Base-by-base conservation (phyloP, 2,797 vertebrate genomes). In the Notolabrus celidotus region DNA sequence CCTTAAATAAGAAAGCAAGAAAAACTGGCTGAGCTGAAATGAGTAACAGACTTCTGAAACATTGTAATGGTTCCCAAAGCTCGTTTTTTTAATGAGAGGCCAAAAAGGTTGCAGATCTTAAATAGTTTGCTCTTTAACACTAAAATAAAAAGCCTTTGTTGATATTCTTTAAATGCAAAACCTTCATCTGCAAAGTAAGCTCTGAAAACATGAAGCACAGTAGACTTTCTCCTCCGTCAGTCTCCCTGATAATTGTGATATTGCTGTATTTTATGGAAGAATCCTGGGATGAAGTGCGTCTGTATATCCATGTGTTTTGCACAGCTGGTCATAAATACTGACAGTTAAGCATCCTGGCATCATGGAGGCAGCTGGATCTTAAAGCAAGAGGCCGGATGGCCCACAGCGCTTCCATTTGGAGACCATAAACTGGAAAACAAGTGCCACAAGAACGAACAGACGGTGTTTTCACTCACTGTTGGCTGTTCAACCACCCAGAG, bases 401-500 rank as follows among this genome's bases (percentile, higher is more conserved):
- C 23, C 38, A 34, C 20, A 31, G 3, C 12, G 4, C 10, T 41
- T 74, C 19, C 41, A 43, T 70, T 68, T 67, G 57, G 47, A 53
- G 51, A 45, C 31, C 38, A 43, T 34, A 25, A 71, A 75, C n/a
- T 63, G 55, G 29, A 77, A 79, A 80, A 74, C 41, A 20, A 64
- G 61, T 31, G 42, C 39, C 39, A 54, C 51, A 27, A 45, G 34
- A 71, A 65, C 15, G 70, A 80, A 56, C 68, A 67, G 69, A 71
- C 31, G 29, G 51, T 67, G 53, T 67, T 67, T 83, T 79, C 71
- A 71, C 61, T 7, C 29, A 31, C 61, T 59, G 70, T 68, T 80
- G 67, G 71, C 59, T 82, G 64, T 58, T 77, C 77, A 79, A 38
- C 58, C 74, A 79, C 7, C 76, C 67, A n/a, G 42, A 25, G 3